Evolutionary conservation across 1,140 invertebrate genomes (phyloP).

Genomic region (Nixonia krombeini): DNA sequence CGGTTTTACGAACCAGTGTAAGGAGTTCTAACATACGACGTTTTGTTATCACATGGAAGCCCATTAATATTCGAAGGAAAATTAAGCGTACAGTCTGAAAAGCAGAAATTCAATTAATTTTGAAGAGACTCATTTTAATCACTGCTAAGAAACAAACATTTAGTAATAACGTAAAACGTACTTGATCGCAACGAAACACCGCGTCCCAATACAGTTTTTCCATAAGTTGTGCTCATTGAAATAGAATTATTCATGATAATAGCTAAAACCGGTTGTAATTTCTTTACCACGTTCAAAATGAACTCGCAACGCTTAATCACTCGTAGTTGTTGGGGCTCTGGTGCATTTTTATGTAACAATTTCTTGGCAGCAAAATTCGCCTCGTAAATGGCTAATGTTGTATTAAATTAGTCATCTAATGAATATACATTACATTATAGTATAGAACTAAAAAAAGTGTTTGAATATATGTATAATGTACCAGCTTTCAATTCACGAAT

Average conservation of each 20-base stretch:
- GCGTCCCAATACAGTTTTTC: slow-evolving; percentile 11
- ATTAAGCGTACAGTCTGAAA: slow-evolving; percentile 36
- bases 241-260: slow-evolving; percentile 61
- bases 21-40: slow-evolving; percentile 62
- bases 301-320: slow-evolving; percentile 69
- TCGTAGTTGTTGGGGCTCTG: slow-evolving; percentile 63
- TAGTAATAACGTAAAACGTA: too few species aligned
- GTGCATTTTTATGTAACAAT: slow-evolving; percentile 55
- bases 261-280: slow-evolving; percentile 60
- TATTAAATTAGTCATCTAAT: too few species aligned
- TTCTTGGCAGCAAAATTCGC: slow-evolving; percentile 60
- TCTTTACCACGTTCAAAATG: slow-evolving; percentile 63
- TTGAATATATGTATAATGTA: too few species aligned
- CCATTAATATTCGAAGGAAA: slow-evolving; percentile 48
- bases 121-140: neutral
- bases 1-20: slow-evolving; percentile 58
- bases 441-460: too few species aligned
- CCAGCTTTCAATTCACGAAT: slow-evolving; percentile 66
- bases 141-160: too few species aligned
- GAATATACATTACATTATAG: too few species aligned
- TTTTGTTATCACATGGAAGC: slow-evolving; percentile 47
- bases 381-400: slow-evolving; percentile 62
- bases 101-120: neutral
- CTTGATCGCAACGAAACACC: slow-evolving; percentile 43
- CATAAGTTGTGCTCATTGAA: slow-evolving; percentile 40